Evolutionary conservation across 2,797 vertebrate species (phyloP).

Genomic region (Sphenodon punctatus): DNA sequence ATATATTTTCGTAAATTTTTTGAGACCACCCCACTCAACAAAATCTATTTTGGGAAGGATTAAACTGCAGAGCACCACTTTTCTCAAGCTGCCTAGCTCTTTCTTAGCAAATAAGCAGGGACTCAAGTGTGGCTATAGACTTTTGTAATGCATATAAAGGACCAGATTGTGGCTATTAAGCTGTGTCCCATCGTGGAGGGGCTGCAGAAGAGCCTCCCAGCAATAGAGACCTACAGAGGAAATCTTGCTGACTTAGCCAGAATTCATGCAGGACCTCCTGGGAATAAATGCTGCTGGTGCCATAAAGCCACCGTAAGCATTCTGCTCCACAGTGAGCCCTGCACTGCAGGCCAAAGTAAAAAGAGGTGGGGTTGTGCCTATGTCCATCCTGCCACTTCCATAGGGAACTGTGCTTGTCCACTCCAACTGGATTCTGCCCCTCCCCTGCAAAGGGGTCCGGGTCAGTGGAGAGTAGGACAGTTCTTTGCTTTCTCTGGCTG

Average conservation of each 20-base stretch:
- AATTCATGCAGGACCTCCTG: conserved; percentile 35
- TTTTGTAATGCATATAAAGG: conserved; percentile 73
- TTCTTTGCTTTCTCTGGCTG: background rate
- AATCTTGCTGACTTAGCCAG: conserved; percentile 69
- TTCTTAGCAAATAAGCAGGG: conserved; percentile 68
- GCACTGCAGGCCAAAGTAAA: background rate
- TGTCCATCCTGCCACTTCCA: background rate
- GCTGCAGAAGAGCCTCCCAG: conserved; percentile 62
- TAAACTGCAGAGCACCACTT: conserved; percentile 67
- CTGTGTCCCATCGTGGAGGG: conserved; percentile 65
- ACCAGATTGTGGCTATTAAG: conserved; percentile 72
- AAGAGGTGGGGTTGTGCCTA: background rate
- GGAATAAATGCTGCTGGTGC: conserved; percentile 11
- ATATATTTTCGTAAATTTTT: conserved; percentile 46
- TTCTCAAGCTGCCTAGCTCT: conserved; percentile 70
- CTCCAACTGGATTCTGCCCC: background rate
- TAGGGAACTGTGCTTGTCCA: background rate
- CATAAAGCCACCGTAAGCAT: background rate
- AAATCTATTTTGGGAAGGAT: conserved; percentile 58
- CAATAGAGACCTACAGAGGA: conserved; percentile 56
- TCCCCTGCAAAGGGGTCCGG: background rate
- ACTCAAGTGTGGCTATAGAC: conserved; percentile 69
- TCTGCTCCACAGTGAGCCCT: background rate
- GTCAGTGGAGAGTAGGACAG: background rate
- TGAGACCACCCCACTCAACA: conserved; percentile 28